These are phyloP conservation scores for Gnathonemus echidnorhynchus DNA, from an alignment of 2,113 vertebrate genomes.

Conservation along the genomic window DNA sequence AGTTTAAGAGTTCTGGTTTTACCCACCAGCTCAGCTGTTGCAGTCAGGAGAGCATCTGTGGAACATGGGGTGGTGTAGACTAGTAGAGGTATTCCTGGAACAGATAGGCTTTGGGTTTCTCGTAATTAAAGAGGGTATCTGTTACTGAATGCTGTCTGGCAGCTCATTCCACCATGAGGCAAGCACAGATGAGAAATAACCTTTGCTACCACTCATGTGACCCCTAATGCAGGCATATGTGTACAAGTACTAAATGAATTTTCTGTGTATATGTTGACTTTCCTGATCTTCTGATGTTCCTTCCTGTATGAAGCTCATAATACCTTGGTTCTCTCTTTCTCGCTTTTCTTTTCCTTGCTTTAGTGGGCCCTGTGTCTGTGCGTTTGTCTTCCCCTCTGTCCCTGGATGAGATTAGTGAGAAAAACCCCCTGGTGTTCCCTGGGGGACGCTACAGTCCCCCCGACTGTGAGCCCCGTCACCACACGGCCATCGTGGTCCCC, in stretches of 20 bases:
- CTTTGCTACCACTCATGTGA: not conserved
- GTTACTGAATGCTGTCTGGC: not conserved
- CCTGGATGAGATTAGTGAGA: slow-evolving; percentile 70
- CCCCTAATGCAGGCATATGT: not conserved
- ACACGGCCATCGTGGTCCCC: slow-evolving; percentile 83
- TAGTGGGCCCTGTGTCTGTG: slow-evolving; percentile 84
- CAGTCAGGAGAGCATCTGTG: not conserved
- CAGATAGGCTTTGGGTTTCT: not conserved
- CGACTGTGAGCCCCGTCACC: slow-evolving; percentile 72
- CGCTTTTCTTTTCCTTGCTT: not conserved
- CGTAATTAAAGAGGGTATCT: not conserved
- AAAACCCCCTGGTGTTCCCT: slow-evolving; percentile 70
- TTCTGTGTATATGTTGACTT: not conserved
- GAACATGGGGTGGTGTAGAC: not conserved
- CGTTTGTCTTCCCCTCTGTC: slow-evolving; percentile 69
- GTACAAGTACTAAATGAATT: not conserved
- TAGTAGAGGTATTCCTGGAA: not conserved
- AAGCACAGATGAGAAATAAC: not conserved
- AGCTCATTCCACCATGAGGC: not conserved
- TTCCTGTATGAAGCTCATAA: not conserved
- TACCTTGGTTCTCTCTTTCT: slow-evolving; percentile 3
- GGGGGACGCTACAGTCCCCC: slow-evolving; percentile 78
- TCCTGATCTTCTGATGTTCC: not conserved
- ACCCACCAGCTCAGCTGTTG: not conserved
- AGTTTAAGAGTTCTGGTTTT: not conserved